Conservation (phyloP, 2,888 invertebrate genomes). For the Drosophila greeni region DNA sequence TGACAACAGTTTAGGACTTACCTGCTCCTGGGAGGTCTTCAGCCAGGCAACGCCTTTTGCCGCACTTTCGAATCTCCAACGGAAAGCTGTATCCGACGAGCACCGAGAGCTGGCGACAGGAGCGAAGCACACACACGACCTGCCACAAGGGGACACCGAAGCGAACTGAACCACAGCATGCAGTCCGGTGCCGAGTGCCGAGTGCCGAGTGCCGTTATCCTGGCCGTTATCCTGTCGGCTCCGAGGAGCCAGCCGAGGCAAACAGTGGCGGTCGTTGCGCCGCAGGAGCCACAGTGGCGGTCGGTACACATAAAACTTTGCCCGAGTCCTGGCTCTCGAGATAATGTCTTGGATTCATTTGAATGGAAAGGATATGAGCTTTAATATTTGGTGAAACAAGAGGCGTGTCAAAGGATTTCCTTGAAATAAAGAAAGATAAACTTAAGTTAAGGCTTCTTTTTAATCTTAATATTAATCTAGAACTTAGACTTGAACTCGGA, state of each 20-base stretch:
- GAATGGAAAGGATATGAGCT: neutral
- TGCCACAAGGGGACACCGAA: constrained; percentile 62
- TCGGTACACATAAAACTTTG: constrained; percentile 8
- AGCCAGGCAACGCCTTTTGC: constrained; percentile 31
- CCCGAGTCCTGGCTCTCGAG: neutral
- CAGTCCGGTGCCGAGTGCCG: constrained; percentile 35
- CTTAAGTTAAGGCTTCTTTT: too few relatives aligned
- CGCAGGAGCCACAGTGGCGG: constrained; percentile 19
- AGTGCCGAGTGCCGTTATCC: constrained; percentile 12
- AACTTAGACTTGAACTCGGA: too few relatives aligned
- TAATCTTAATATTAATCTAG: neutral
- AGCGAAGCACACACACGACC: constrained; percentile 42
- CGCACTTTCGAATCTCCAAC: constrained; percentile 50
- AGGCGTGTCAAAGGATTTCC: neutral
- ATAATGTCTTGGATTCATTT: constrained; percentile 3
- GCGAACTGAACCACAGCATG: constrained; percentile 50
- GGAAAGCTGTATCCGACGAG: constrained; percentile 28
- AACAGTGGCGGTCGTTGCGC: constrained; percentile 3
- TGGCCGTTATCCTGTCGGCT: constrained; percentile 3
- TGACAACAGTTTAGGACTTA: constrained; percentile 14
- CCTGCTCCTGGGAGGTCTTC: too few relatives aligned
- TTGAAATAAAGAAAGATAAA: too few relatives aligned
- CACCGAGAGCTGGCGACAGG: neutral
- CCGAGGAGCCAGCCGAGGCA: constrained; percentile 6
- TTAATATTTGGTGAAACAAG: neutral